These are phyloP conservation scores for Cordilura impudica DNA, from an alignment of 2,888 invertebrate genomes.

Conservation along the genomic window DNA sequence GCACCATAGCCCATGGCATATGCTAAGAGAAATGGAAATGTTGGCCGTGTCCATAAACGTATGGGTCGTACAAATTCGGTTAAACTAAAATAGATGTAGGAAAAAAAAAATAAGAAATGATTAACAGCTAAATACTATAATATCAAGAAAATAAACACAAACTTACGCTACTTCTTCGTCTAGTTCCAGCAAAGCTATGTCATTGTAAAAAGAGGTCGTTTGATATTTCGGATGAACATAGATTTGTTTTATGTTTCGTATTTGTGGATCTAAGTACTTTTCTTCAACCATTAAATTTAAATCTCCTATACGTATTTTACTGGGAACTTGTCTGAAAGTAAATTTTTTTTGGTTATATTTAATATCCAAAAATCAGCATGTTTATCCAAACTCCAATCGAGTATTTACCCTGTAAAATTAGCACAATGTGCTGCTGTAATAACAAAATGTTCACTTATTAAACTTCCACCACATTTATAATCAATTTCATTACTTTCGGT, in stretches of 20 bases:
- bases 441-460: constrained; percentile 74
- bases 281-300: constrained; percentile 70
- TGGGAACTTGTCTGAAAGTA: constrained; percentile 66
- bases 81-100: constrained; percentile 64
- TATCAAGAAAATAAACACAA: too few relatives aligned
- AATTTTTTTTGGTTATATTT: neutral
- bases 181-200: constrained; percentile 72
- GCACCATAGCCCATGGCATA: constrained; percentile 83
- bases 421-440: constrained; percentile 76
- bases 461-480: constrained; percentile 76
- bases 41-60: constrained; percentile 79
- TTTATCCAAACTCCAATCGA: neutral
- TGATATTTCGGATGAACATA: constrained; percentile 69
- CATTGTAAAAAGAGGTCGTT: constrained; percentile 69
- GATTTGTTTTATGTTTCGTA: constrained; percentile 66
- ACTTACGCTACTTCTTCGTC: constrained; percentile 69
- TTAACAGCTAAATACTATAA: too few relatives aligned
- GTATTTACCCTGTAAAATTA: constrained; percentile 67
- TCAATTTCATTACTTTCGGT: constrained; percentile 62
- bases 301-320: constrained; percentile 73
- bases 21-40: constrained; percentile 75
- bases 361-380: too few relatives aligned
- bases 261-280: constrained; percentile 67
- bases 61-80: constrained; percentile 79
- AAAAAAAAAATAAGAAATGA: too few relatives aligned